Evolutionary conservation across 2,113 vertebrate genomes (phyloP).

Genomic region (Ahaetulla prasina): DNA sequence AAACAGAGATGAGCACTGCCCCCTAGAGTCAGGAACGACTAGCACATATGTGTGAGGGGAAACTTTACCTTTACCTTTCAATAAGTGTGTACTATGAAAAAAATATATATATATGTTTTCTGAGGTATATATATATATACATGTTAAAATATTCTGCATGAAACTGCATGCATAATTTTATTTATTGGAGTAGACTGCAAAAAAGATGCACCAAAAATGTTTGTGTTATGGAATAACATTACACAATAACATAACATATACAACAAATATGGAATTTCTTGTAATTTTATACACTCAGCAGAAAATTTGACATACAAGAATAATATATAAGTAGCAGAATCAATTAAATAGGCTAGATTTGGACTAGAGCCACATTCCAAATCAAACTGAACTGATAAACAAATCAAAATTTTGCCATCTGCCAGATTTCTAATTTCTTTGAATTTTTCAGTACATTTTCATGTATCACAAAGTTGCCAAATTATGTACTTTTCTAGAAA

Average conservation of each 20-base stretch:
- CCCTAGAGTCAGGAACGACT: no score
- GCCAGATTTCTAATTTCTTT: neutral
- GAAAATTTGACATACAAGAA: neutral
- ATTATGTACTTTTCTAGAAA: neutral
- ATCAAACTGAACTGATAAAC: neutral
- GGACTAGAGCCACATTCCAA: neutral
- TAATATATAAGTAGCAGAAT: neutral
- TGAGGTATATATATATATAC: neutral
- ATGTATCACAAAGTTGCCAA: neutral
- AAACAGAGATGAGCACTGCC: no score
- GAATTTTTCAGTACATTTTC: neutral
- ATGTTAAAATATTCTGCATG: neutral
- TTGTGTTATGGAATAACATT: neutral
- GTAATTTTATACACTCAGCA: neutral
- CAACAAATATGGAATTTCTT: neutral
- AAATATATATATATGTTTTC: no score
- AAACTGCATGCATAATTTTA: neutral
- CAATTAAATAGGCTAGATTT: neutral
- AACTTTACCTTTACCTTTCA: no score
- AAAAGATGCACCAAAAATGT: neutral
- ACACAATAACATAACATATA: neutral
- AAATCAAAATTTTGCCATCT: neutral
- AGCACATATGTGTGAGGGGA: no score
- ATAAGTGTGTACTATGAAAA: neutral
- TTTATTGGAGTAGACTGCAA: neutral